phyloP scores from a whole-genome alignment of 2,797 vertebrate genomes.

The Bufotes viridis region DNA sequence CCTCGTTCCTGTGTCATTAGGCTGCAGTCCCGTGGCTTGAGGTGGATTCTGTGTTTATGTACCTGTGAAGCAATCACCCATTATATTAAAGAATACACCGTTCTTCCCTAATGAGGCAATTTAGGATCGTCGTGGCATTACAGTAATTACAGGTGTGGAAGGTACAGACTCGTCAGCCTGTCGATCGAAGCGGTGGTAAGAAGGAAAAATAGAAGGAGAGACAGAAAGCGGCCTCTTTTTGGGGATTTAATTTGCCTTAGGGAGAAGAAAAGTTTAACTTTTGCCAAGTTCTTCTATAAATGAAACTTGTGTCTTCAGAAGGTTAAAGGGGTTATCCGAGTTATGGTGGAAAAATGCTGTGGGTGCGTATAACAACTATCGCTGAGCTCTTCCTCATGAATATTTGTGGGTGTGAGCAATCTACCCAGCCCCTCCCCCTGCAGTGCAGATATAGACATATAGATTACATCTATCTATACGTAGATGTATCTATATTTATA shows the following conservation, averaged over 20 bases:
- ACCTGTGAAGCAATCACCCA: slow-evolving; percentile 26
- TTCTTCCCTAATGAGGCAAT: slow-evolving; percentile 28
- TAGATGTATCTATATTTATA: too few species aligned
- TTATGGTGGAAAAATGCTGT: too few species aligned
- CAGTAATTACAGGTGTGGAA: slow-evolving; percentile 25
- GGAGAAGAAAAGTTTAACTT: neutral
- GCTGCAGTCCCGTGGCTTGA: neutral
- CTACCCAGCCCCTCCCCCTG: too few species aligned
- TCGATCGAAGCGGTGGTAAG: neutral
- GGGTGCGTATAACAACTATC: too few species aligned
- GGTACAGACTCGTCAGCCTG: slow-evolving; percentile 1
- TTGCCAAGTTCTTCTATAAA: neutral
- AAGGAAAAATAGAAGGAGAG: neutral
- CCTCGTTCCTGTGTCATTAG: slow-evolving; percentile 19
- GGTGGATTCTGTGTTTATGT: slow-evolving; percentile 3
- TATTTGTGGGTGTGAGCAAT: too few species aligned
- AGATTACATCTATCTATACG: too few species aligned
- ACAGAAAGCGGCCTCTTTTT: neutral
- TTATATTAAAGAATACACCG: slow-evolving; percentile 7
- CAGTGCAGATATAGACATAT: too few species aligned
- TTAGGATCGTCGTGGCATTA: slow-evolving; percentile 17
- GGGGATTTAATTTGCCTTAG: neutral
- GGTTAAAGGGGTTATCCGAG: too few species aligned
- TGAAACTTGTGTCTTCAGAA: too few species aligned
- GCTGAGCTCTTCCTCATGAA: too few species aligned